Evolutionary conservation across 2,888 invertebrate species (phyloP).

Genomic region (Trilocha varians): DNA sequence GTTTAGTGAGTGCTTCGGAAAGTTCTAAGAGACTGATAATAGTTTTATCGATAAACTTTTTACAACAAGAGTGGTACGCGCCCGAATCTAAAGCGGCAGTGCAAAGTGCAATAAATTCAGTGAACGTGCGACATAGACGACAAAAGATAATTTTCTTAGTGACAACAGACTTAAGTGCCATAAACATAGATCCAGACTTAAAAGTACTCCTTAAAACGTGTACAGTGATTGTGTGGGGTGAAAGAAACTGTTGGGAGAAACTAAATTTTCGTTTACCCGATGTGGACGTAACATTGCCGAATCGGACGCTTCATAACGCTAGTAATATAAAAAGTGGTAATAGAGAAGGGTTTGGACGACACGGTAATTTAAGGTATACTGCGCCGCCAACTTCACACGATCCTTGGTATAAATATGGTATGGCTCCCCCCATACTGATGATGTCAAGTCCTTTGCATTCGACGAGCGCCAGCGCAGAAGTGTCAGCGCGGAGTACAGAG

Average conservation of each 20-base stretch:
- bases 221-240: constrained; percentile 84
- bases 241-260: constrained; percentile 91
- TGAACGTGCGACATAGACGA: constrained; percentile 77
- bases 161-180: constrained; percentile 73
- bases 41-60: constrained; percentile 85
- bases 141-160: constrained; percentile 74
- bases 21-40: constrained; percentile 82
- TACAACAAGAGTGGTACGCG: constrained; percentile 87
- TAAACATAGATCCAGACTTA: constrained; percentile 81
- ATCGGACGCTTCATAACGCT: constrained; percentile 70
- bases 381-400: constrained; percentile 69
- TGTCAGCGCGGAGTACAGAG: constrained; percentile 75
- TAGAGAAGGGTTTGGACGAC: constrained; percentile 62
- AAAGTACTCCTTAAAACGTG: constrained; percentile 81
- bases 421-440: constrained; percentile 66
- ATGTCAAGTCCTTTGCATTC: constrained; percentile 78
- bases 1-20: constrained; percentile 70
- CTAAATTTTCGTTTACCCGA: constrained; percentile 88
- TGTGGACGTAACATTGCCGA: constrained; percentile 74
- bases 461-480: constrained; percentile 72
- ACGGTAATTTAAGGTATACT: constrained; percentile 67
- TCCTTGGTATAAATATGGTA: constrained; percentile 69
- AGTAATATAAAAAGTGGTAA: constrained; percentile 63
- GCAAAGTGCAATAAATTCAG: constrained; percentile 78
- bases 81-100: constrained; percentile 87